Evolutionary conservation across 2,888 invertebrate genomes (phyloP).

Genomic region (Acholoe squamosa): DNA sequence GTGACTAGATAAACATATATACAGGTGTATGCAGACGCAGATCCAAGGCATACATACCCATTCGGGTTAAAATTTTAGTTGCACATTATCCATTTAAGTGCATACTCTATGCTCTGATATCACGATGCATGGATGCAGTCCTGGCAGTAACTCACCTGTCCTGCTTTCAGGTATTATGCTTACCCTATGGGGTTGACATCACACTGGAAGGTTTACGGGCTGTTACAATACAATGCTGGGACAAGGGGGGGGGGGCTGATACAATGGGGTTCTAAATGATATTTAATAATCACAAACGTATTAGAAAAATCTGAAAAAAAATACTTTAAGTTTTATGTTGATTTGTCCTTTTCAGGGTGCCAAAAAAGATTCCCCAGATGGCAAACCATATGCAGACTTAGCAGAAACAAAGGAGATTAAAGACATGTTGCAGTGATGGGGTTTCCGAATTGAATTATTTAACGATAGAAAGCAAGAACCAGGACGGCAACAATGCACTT

Average conservation of each 20-base stretch:
- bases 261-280: not conserved
- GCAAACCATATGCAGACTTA: constrained; percentile 31
- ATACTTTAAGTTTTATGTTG: not conserved
- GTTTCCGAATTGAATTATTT: not conserved
- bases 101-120: no score
- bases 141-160: no score
- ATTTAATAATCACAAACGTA: not conserved
- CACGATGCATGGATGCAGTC: no score
- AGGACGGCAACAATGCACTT: not conserved
- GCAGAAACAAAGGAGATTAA: constrained; percentile 48
- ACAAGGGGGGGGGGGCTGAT: not conserved
- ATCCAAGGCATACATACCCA: no score
- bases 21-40: no score
- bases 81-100: no score
- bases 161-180: no score
- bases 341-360: constrained; percentile 44
- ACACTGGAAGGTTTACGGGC: no score
- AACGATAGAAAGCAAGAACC: not conserved
- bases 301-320: not conserved
- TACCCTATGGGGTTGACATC: no score
- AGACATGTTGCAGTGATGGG: constrained; percentile 37
- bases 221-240: not conserved
- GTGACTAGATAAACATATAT: no score
- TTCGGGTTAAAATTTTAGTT: no score
- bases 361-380: constrained; percentile 16